Percentiles rank a stretch among this genome's conserved stretches.
phyloP scores from a whole-genome alignment of 2,888 invertebrate species.

The Dryococelus australis region DNA sequence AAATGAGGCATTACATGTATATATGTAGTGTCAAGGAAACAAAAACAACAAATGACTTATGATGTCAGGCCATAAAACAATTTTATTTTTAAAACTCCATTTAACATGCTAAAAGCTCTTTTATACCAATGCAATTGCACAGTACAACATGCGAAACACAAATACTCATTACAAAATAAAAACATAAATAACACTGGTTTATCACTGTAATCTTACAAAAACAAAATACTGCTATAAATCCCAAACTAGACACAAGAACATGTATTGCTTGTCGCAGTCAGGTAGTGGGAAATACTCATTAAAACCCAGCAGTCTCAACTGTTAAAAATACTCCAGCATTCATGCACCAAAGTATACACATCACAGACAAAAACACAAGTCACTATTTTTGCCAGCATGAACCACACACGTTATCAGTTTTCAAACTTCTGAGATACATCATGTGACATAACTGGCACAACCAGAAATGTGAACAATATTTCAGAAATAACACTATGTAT shows the following conservation, averaged over 20 bases:
- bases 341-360: neutral
- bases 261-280: neutral
- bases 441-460: neutral
- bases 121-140: neutral
- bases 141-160: neutral
- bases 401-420: neutral
- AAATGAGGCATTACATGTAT: neutral
- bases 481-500: neutral
- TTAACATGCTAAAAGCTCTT: neutral
- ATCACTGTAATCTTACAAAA: neutral
- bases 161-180: neutral
- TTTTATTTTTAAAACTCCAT: neutral
- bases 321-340: neutral
- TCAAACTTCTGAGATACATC: neutral
- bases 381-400: neutral
- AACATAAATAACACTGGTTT: conserved; percentile 8
- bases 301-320: neutral
- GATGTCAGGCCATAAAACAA: neutral
- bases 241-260: neutral
- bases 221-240: neutral
- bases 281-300: neutral
- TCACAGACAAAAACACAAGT: neutral
- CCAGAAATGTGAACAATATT: neutral
- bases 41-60: neutral
- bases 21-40: neutral